Conservation (phyloP, 2,888 invertebrate species). For the Dasypogon diadema region DNA sequence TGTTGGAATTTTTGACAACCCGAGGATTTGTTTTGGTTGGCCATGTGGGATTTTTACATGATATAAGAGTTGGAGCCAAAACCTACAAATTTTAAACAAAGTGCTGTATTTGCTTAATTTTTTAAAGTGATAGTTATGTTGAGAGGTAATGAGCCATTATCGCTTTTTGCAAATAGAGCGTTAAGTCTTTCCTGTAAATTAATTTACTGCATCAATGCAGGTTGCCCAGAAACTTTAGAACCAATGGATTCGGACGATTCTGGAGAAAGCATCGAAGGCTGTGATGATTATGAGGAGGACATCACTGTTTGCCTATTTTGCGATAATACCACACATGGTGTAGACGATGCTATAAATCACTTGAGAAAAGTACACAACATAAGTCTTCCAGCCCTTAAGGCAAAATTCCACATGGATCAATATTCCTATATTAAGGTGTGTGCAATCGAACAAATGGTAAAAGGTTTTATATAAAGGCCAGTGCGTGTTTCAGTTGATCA, state of each 20-base stretch:
- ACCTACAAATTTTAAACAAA: too few relatives aligned
- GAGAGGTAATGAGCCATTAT: too few relatives aligned
- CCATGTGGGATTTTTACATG: too few relatives aligned
- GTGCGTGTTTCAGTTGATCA: slow-evolving; percentile 73
- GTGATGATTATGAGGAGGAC: slow-evolving; percentile 53
- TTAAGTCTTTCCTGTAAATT: too few relatives aligned
- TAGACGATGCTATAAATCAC: slow-evolving; percentile 77
- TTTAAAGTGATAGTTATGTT: too few relatives aligned
- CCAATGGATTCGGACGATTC: slow-evolving; percentile 39
- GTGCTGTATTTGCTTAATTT: too few relatives aligned
- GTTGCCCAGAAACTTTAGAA: background rate
- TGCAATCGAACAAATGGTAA: background rate
- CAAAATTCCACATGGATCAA: slow-evolving; percentile 81
- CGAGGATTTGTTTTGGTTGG: too few relatives aligned
- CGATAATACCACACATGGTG: slow-evolving; percentile 71
- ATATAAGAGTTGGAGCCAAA: too few relatives aligned
- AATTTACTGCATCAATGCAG: too few relatives aligned
- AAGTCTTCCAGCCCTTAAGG: slow-evolving; percentile 75
- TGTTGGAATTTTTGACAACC: too few relatives aligned
- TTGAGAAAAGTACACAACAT: slow-evolving; percentile 76
- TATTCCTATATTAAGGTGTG: slow-evolving; percentile 80
- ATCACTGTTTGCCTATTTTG: slow-evolving; percentile 79
- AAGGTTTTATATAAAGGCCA: too few relatives aligned
- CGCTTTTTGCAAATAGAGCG: too few relatives aligned
- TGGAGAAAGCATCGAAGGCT: background rate